Evolutionary conservation across 2,888 invertebrate species (phyloP).

Genomic region (Drosophila paucipuncta): DNA sequence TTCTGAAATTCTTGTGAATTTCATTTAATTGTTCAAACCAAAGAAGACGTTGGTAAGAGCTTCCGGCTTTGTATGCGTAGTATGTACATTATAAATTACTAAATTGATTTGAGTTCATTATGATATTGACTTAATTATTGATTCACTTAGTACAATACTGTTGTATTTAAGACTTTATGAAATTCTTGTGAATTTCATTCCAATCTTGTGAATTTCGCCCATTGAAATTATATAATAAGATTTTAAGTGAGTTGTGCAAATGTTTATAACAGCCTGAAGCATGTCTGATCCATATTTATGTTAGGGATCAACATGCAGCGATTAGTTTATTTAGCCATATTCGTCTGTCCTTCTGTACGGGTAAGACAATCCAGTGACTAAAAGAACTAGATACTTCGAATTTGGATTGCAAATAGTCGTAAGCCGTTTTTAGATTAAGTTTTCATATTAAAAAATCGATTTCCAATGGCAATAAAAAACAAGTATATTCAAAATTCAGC

Average conservation of each 20-base stretch:
- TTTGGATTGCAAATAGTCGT: not conserved
- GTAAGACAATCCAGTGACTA: not conserved
- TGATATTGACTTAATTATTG: not conserved
- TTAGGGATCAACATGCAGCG: not conserved
- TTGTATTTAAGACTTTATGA: not conserved
- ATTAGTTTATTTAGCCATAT: not conserved
- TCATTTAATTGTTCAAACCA: not conserved
- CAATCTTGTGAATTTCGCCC: not conserved
- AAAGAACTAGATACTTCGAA: not conserved
- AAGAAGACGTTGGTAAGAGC: not conserved
- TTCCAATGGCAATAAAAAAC: too few species aligned
- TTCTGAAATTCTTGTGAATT: not conserved
- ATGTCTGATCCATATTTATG: not conserved
- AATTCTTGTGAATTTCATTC: not conserved
- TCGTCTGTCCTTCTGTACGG: not conserved
- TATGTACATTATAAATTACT: not conserved
- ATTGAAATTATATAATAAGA: not conserved
- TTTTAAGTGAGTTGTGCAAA: not conserved
- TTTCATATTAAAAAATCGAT: too few species aligned
- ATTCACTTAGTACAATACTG: not conserved
- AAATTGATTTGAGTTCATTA: not conserved
- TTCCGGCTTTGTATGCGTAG: not conserved
- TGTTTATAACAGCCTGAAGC: not conserved
- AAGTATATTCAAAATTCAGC: not conserved
- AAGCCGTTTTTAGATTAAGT: too few species aligned